Base-by-base conservation (phyloP, 2,888 invertebrate species). In the Aphodius sticticus region DNA sequence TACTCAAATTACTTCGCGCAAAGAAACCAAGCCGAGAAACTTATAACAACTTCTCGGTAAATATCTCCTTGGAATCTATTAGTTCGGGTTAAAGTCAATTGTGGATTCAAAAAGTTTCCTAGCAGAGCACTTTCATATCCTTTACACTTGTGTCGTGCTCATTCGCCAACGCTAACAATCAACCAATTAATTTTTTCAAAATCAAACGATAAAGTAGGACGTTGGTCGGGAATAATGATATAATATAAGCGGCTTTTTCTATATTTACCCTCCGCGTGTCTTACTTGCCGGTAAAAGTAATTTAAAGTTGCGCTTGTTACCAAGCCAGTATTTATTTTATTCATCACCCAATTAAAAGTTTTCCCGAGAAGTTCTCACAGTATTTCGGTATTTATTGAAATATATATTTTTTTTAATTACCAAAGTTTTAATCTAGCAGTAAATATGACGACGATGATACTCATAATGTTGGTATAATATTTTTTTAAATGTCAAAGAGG, bases 241-340 rank as follows among this genome's bases (percentile, higher is more conserved):
- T 53, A 53, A 53, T 53, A 53, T 53, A 53, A 53, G 53, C 53
- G 53, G 26, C 53, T 53, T 53, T 53, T 53, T 53, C 12, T 53
- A 9, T 53, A 3, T 53, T 53, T 53, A 53, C 53, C 53, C 53
- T 53, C 53, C 53, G 53, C 7, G 53, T 53, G 7, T 53, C 53
- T 53, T 53, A 53, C 53, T 53, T 53, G 12, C 53, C 53, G 53
- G 53, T 53, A 53, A 53, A 53, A 53, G 53, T 53, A 53, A 53
- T 53, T 53, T 53, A 53, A 53, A 53, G 53, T 53, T 53, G 53
- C 12, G 53, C 53, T 53, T 53, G 53, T 53, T 53, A 53, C 53
- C 53, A 53, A 53, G 53, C 53, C 53, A 53, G 53, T 53, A 53
- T 53, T 53, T 53, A 53, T 53, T 53, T 53, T 53, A 53, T 53